Evolutionary conservation across 2,113 vertebrate genomes (phyloP).

Genomic region (Zapornia atra): DNA sequence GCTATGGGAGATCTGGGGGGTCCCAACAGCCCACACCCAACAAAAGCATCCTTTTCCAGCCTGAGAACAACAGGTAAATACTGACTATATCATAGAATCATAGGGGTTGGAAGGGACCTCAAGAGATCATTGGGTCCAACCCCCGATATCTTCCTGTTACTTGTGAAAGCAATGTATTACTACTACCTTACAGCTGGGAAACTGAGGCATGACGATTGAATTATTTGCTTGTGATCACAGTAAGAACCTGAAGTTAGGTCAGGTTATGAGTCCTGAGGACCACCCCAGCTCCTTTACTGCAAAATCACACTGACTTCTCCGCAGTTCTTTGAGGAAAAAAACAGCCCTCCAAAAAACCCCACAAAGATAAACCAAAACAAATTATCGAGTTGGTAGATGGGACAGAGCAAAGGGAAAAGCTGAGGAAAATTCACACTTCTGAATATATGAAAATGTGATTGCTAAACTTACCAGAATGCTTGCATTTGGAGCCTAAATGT

Average conservation of each 20-base stretch:
- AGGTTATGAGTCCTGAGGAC: neutral
- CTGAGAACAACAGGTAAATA: neutral
- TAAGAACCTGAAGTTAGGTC: neutral
- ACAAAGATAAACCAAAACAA: neutral
- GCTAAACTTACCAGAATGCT: neutral
- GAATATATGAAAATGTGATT: neutral
- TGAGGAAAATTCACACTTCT: neutral
- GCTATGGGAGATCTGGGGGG: neutral
- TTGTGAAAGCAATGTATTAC: neutral
- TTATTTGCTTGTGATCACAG: neutral
- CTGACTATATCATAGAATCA: too few relatives aligned
- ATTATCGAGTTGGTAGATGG: neutral
- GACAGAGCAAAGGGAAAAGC: neutral
- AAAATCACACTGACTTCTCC: neutral
- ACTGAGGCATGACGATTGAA: neutral
- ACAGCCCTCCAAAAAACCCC: neutral
- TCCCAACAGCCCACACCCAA: neutral
- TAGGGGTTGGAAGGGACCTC: too few relatives aligned
- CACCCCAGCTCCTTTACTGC: neutral
- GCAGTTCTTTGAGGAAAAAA: neutral
- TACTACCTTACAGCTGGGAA: neutral
- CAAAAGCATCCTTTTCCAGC: neutral
- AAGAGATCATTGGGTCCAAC: too few relatives aligned
- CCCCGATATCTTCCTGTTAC: neutral
- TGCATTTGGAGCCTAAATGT: neutral